Evolutionary conservation across 2,113 vertebrate genomes (phyloP), one percentile per base, ranked within the genome.

Genomic region (Coptodon rendalli): DNA sequence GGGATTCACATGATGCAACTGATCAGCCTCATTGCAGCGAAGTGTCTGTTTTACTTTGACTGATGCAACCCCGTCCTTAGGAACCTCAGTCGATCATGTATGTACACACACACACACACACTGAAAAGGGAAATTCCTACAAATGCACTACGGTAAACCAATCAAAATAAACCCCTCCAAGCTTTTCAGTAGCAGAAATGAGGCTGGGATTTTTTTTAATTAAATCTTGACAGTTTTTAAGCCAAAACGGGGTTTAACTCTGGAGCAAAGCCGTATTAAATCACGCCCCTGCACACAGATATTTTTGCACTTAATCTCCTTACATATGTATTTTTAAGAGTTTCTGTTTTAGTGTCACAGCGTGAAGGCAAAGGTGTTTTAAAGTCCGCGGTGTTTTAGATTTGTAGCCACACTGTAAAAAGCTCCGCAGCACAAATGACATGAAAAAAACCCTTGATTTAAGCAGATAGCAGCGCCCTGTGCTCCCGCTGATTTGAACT

Each of bases 11-110:
- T 6, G 61, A 83, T 71, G 29, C 40, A 66, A 50, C 24, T 50
- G 34, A 31, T 80, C 36, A 13, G 14, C n/a, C 2, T 29, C 29
- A 12, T 82, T 27, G 8, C 24, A 22, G 9, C 3, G 22, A 73
- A 2, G 38, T 0, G 24, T 27, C 2, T 24, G 19, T 27, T 59
- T 68, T 1, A 4, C 17, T n/a, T 24, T 13, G 14, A 0, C 16
- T 34, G 83, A 81, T 86, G 59, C 59, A 86, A 52, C 5, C 59
- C 9, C 9, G 6, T 12, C 54, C 12, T 78, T 10, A 31, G 5
- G 34, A n/a, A 38, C 10, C 17, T 66, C 31, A 66, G 61, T 66
- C 31, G 24, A 14, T 27, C 54, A 0, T 66, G 61, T 38, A n/a
- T 7, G 31, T 0, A 17, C 14, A 59, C 27, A 29, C 56, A 29